A percentile compares a stretch with the other conserved stretches of the same genome.
Conservation (phyloP, 2,797 vertebrate species). For the Coccyzus lansbergi region DNA sequence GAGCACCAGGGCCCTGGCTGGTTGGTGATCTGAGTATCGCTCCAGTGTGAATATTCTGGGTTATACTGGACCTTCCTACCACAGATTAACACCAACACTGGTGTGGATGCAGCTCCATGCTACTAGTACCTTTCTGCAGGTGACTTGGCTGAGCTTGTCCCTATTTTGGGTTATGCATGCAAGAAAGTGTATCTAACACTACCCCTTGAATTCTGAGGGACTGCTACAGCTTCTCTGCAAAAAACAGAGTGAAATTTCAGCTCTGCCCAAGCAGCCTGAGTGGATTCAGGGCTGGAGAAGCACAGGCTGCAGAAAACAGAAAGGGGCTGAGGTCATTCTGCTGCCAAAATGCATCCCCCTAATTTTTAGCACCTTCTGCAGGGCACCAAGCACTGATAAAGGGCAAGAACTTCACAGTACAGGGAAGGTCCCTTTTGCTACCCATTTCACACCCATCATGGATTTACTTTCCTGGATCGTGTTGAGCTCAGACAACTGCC, state of each 20-base stretch:
- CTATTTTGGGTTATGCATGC: background rate
- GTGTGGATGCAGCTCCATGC: background rate
- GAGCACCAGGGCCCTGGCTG: background rate
- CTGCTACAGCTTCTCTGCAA: background rate
- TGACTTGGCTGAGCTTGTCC: background rate
- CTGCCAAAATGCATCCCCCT: background rate
- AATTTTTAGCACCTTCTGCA: background rate
- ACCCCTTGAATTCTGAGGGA: background rate
- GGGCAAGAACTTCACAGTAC: background rate
- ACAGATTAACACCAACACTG: background rate
- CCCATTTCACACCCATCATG: background rate
- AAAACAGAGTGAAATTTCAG: background rate
- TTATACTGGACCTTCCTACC: background rate
- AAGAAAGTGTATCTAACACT: background rate
- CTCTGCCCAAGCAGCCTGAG: rapidly evolving
- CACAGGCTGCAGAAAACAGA: background rate
- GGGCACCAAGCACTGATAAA: background rate
- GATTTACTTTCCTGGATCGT: background rate
- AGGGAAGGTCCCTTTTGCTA: background rate
- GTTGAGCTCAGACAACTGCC: background rate
- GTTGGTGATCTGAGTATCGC: rapidly evolving
- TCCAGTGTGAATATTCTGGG: background rate
- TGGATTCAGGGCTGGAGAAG: background rate
- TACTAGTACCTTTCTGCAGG: background rate
- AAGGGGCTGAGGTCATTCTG: rapidly evolving